Evolutionary conservation across 2,888 invertebrate species (phyloP).

Genomic region (Hypomecis punctinalis): DNA sequence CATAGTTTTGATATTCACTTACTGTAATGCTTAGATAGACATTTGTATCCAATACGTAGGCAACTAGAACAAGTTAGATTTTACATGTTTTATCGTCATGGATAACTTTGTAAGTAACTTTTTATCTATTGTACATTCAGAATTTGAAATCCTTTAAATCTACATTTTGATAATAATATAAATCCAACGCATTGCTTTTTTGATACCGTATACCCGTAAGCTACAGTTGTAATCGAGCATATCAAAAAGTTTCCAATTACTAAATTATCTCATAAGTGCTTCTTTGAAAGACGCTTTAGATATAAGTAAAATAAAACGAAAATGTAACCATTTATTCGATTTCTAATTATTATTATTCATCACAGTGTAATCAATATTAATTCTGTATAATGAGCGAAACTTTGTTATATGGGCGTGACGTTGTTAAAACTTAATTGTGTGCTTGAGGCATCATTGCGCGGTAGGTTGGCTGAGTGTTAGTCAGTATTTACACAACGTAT

Average conservation of each 20-base stretch:
- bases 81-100: slow-evolving; percentile 6
- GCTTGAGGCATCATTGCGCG: too few relatives aligned
- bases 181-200: slow-evolving; percentile 11
- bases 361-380: background rate
- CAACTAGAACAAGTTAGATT: background rate
- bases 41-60: slow-evolving; percentile 29
- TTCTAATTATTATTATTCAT: slow-evolving; percentile 18
- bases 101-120: slow-evolving; percentile 1
- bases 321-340: slow-evolving; percentile 21
- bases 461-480: too few relatives aligned
- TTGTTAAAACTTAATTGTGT: too few relatives aligned
- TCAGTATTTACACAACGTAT: too few relatives aligned
- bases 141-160: slow-evolving; percentile 12
- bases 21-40: slow-evolving; percentile 37
- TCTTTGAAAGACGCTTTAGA: slow-evolving; percentile 31
- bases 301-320: background rate
- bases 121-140: background rate
- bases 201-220: slow-evolving; percentile 3
- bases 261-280: slow-evolving; percentile 24
- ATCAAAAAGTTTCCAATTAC: slow-evolving; percentile 34
- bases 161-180: slow-evolving; percentile 24
- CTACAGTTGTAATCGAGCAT: slow-evolving; percentile 18
- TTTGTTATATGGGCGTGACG: background rate
- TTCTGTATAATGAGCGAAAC: slow-evolving; percentile 4
- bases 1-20: slow-evolving; percentile 45